A percentile compares a stretch with the other conserved stretches of the same genome.
phyloP scores from a whole-genome alignment of 2,888 invertebrate genomes.

The Amphipoea oculea region DNA sequence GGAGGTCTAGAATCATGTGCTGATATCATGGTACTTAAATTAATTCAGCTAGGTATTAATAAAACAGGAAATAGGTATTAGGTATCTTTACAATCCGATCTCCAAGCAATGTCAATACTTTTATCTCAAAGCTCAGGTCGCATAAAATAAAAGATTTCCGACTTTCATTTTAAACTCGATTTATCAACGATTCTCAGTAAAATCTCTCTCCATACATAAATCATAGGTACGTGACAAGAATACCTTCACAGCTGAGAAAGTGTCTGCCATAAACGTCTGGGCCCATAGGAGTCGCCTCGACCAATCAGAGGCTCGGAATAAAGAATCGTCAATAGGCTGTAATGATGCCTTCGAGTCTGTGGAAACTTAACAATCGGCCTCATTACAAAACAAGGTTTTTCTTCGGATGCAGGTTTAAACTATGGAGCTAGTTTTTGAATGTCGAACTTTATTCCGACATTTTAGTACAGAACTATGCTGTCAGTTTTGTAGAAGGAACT shows the following conservation, averaged over 20 bases:
- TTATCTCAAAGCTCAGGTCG: constrained; percentile 1
- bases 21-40: no score
- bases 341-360: neutral
- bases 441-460: no score
- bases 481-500: neutral
- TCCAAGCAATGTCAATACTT: neutral
- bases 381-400: neutral
- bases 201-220: constrained; percentile 57
- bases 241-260: constrained; percentile 36
- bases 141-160: constrained; percentile 25
- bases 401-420: neutral
- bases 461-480: no score
- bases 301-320: constrained; percentile 20
- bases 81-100: neutral
- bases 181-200: constrained; percentile 46
- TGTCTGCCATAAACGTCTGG: constrained; percentile 30
- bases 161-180: constrained; percentile 51
- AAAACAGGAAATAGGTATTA: neutral
- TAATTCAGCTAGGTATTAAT: neutral
- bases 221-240: constrained; percentile 45
- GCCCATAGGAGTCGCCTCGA: constrained; percentile 31
- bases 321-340: constrained; percentile 10
- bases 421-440: neutral
- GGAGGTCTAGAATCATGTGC: no score
- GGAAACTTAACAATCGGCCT: neutral